Evolutionary conservation across 2,888 invertebrate species (phyloP), one percentile per base, ranked within the genome.

Genomic region (Rotaria macrura): DNA sequence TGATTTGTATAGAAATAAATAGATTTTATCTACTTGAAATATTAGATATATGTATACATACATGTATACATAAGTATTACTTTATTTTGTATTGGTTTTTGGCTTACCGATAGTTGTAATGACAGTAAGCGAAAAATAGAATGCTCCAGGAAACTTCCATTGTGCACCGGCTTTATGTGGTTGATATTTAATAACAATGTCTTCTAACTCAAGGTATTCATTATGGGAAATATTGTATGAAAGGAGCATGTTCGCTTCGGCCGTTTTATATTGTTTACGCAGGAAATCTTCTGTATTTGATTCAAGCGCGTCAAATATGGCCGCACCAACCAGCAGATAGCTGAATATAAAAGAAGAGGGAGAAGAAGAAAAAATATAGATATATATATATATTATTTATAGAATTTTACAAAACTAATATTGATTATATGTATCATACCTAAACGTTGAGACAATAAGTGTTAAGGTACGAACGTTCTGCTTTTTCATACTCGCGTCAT

Each of bases 71-170:
- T n/a, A n/a, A n/a, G n/a, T n/a, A n/a, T n/a, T n/a, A n/a, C n/a
- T n/a, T n/a, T n/a, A n/a, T 4, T 29, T 5, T 52, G 4, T 25
- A 20, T 34, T 47, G 47, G 1, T 29, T 65, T 87, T 88, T n/a
- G n/a, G n/a, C 92, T 91, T 90, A 90, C 97, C 97, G 89, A 98
- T 98, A 93, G 97, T 97, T 25, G 97, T 97, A 84, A 97, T 96
- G 0, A 98, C 97, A 0, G 97, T 97, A 1, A 97, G 96, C 89
- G 97, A 97, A 91, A 99, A 99, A 92, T 99, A 99, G 85, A 99
- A 97, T 88, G 99, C 97, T 57, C 98, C 98, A 0, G 97, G 96
- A 91, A 99, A 99, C 92, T 98, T 98, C 99, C 99, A 99, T 91
- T 99, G 99, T 0, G 96, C 96, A 0, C 98, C 98, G 3, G 98